phyloP scores from a whole-genome alignment of 2,888 invertebrate genomes.

The Stenurella melanura region DNA sequence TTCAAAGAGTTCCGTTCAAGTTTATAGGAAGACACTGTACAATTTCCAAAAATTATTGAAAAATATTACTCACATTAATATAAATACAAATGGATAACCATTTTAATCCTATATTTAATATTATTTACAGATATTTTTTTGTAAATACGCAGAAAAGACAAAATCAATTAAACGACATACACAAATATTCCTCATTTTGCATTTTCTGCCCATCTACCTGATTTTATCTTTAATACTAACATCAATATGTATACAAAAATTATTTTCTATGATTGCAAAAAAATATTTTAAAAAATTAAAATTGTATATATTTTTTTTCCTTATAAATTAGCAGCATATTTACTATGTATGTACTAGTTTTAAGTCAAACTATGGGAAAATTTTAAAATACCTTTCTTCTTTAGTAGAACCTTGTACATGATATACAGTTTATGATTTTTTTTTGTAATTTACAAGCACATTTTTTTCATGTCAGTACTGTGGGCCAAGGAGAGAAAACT shows the following conservation, averaged over 20 bases:
- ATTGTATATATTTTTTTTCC: conserved; percentile 54
- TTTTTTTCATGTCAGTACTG: conserved; percentile 50
- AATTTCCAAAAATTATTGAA: conserved; percentile 48
- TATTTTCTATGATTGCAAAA: conserved; percentile 62
- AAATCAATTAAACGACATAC: conserved; percentile 20
- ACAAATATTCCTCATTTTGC: conserved; percentile 15
- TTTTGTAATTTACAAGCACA: conserved; percentile 45
- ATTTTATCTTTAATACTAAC: conserved; percentile 41
- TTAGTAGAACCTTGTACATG: conserved; percentile 29
- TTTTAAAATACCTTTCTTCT: conserved; percentile 42
- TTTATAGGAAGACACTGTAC: conserved; percentile 55
- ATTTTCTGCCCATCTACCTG: conserved; percentile 22
- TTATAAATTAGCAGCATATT: conserved; percentile 57
- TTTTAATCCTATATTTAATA: conserved; percentile 35
- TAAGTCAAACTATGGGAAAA: conserved; percentile 38
- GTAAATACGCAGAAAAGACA: conserved; percentile 36
- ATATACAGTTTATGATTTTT: conserved; percentile 46
- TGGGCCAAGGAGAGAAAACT: conserved; percentile 51
- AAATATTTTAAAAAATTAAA: conserved; percentile 65
- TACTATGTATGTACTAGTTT: conserved; percentile 42
- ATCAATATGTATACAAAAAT: conserved; percentile 59
- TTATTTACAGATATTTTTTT: conserved; percentile 41
- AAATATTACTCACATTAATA: conserved; percentile 48
- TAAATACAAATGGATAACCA: conserved; percentile 43
- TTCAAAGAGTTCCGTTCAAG: conserved; percentile 40